Evolutionary conservation across 2,797 vertebrate species (phyloP).

Genomic region (Dicrostonyx torquatus): DNA sequence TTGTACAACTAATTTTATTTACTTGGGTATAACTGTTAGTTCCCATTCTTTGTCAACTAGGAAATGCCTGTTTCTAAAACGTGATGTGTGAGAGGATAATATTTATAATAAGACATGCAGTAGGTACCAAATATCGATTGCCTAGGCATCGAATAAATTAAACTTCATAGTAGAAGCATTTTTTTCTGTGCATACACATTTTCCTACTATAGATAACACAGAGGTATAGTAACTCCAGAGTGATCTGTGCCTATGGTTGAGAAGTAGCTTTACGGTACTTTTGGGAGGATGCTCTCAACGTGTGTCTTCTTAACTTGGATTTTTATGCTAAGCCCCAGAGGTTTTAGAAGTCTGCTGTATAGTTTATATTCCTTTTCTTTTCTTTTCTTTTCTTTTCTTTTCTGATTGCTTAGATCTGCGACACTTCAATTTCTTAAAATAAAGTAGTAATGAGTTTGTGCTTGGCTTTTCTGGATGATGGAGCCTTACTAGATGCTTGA

Average conservation of each 20-base stretch:
- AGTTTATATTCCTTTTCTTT: background rate
- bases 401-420: slow-evolving; percentile 33
- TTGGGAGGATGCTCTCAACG: background rate
- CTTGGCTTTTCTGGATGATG: slow-evolving; percentile 8
- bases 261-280: background rate
- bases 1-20: background rate
- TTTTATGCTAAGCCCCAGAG: slow-evolving; percentile 22
- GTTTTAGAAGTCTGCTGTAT: background rate
- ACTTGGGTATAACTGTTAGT: slow-evolving; percentile 9
- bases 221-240: background rate
- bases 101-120: slow-evolving; percentile 4
- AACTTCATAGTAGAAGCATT: background rate
- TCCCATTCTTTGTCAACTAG: slow-evolving; percentile 18
- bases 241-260: background rate
- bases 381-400: background rate
- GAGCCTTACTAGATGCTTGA: slow-evolving; percentile 1
- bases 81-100: slow-evolving; percentile 1
- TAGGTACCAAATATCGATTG: background rate
- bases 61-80: slow-evolving; percentile 29
- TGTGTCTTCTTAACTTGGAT: background rate
- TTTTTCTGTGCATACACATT: background rate
- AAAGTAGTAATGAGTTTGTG: slow-evolving; percentile 16
- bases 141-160: background rate
- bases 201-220: background rate
- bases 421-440: slow-evolving; percentile 28